Evolutionary conservation across 2,888 invertebrate genomes (phyloP), one percentile per base, ranked within the genome.

Genomic region (Ptilodon capucinus): DNA sequence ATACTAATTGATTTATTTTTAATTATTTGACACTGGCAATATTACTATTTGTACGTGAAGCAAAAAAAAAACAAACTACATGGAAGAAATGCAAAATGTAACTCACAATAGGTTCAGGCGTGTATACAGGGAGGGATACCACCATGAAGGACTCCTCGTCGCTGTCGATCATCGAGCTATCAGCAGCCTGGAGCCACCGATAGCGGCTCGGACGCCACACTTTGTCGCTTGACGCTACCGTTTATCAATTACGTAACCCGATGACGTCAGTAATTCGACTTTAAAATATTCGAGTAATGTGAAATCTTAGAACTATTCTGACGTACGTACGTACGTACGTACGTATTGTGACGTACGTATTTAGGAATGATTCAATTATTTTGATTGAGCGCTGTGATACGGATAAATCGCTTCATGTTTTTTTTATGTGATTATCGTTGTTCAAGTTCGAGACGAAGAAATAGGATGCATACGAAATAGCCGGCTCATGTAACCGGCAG

Each of bases 61-160:
- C n/a, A n/a, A n/a, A 21, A 6, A 7, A 21, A 21, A 6, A 21
- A 21, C 1, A 21, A 21, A 21, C 5, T 25, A 25, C 8, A 25
- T 2, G n/a, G 2, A 21, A 8, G 11, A 28, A 3, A 28, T 28
- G n/a, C n/a, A 28, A 28, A 28, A 11, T n/a, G 11, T n/a, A 28
- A 86, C 90, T 89, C 60, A 91, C 90, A 40, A 79, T 68, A 2
- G 82, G 79, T 41, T 84, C 84, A 11, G 92, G 91, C 60, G 91
- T 89, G 85, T 93, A 93, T 58, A 93, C 93, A 40, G 94, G 94
- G 69, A 94, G 86, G 46, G 94, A 92, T 75, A 95, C 92, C 74
- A 95, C 93, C 68, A 93, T 91, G 81, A 94, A 95, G 32, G 92
- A 92, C 73, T 94, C 94, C 64, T 94, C 94, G 81, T 94, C 94